A percentile compares a stretch with the other conserved stretches of the same genome.
Conservation (phyloP, 2,797 vertebrate genomes). For the Ibycter americanus region DNA sequence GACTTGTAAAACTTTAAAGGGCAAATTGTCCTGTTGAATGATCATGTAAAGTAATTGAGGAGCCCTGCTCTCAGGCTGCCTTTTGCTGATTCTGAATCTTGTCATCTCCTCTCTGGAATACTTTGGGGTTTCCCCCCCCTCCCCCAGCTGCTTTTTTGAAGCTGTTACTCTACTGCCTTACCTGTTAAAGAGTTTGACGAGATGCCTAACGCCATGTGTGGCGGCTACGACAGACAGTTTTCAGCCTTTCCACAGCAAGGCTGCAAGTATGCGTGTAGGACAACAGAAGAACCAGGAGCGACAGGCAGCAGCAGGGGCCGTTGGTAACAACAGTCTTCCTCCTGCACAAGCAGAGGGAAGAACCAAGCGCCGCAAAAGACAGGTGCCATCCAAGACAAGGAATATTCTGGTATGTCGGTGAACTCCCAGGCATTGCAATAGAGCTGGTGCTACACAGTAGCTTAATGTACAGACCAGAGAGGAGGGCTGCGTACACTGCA, state of each 20-base stretch:
- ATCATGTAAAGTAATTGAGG: background rate
- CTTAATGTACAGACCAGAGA: background rate
- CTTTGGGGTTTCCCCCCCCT: background rate
- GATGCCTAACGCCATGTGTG: rapidly evolving
- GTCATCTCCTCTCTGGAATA: background rate
- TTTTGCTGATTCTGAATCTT: background rate
- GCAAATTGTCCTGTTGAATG: background rate
- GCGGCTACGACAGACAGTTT: background rate
- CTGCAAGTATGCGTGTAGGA: rapidly evolving
- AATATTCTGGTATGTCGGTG: background rate
- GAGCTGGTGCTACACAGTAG: background rate
- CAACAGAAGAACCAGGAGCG: background rate
- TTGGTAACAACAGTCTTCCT: background rate
- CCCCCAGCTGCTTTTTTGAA: rapidly evolving
- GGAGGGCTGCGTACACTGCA: too few species aligned
- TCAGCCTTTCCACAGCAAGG: background rate
- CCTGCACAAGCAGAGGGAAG: background rate
- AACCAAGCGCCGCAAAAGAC: background rate
- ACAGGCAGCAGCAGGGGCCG: background rate
- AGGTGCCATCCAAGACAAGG: background rate
- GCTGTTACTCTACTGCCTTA: background rate
- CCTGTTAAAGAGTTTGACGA: background rate
- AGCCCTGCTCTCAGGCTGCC: background rate
- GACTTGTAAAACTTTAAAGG: background rate
- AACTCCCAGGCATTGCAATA: background rate